Evolutionary conservation across 37 sponge, comb jelly and placozoan genomes (phyloP).

Genomic region (Beroe forskalii): DNA sequence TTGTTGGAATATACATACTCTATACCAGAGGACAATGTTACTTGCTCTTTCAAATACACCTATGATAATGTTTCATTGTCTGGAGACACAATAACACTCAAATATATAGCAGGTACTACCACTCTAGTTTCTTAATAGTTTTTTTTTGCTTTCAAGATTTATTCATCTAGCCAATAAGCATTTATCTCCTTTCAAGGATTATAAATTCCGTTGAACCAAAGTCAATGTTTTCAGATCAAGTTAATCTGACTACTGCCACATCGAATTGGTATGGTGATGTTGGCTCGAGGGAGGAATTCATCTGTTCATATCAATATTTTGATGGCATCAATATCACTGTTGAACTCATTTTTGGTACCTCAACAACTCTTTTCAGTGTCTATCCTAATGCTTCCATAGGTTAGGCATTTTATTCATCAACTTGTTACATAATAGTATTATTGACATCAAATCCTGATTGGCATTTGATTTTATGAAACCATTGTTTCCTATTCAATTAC

Average conservation of each 20-base stretch:
- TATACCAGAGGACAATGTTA: not conserved
- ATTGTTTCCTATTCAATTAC: too few relatives aligned
- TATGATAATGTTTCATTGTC: not conserved
- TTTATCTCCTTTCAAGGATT: too few relatives aligned
- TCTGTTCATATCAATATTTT: not conserved
- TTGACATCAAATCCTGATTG: too few relatives aligned
- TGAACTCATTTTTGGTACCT: not conserved
- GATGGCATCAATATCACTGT: not conserved
- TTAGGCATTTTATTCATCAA: too few relatives aligned
- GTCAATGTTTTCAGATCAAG: not conserved
- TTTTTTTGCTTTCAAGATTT: too few relatives aligned
- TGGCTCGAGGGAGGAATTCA: not conserved
- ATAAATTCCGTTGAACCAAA: too few relatives aligned
- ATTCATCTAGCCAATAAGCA: too few relatives aligned
- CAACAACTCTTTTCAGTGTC: not conserved
- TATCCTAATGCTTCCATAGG: not conserved
- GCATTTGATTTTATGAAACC: too few relatives aligned
- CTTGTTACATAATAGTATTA: too few relatives aligned
- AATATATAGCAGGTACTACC: not conserved
- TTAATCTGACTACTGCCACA: not conserved
- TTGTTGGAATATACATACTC: not conserved
- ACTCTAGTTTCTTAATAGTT: too few relatives aligned
- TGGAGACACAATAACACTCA: not conserved
- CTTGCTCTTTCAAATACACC: not conserved
- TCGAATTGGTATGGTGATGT: not conserved